Conservation (phyloP, 2,888 invertebrate genomes). For the Baronia brevicornis region DNA sequence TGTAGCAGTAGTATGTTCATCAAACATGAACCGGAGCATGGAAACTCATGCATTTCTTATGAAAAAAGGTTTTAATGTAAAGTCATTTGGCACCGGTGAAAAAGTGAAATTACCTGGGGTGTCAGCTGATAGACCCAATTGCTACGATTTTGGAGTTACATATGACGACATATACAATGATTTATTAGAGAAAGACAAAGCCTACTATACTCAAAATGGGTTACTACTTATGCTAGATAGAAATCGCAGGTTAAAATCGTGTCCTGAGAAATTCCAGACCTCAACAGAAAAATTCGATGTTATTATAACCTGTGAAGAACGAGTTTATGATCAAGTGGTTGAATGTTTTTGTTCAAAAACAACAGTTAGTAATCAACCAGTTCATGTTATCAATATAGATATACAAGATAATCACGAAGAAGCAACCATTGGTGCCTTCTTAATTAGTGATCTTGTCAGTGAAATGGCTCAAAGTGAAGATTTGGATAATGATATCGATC, state of each 20-base stretch:
- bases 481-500: constrained; percentile 98
- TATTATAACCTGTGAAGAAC: constrained; percentile 97
- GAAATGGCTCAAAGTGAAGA: constrained; percentile 93
- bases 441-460: constrained; percentile 96
- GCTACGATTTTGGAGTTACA: constrained; percentile 96
- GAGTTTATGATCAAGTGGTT: constrained; percentile 98
- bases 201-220: constrained; percentile 98
- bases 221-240: constrained; percentile 98
- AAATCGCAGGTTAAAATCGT: constrained; percentile 94
- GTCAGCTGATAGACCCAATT: constrained; percentile 94
- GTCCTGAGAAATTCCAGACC: constrained; percentile 95
- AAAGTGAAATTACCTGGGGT: constrained; percentile 98
- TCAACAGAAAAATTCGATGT: constrained; percentile 94
- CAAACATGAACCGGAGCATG: constrained; percentile 99
- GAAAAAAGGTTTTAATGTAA: constrained; percentile 97
- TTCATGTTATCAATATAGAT: constrained; percentile 98
- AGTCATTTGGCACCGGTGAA: constrained; percentile 95
- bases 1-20: constrained; percentile 98
- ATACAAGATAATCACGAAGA: constrained; percentile 99
- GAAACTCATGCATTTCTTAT: constrained; percentile 98
- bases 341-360: constrained; percentile 92
- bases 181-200: constrained; percentile 90
- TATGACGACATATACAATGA: constrained; percentile 98
- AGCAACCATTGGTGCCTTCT: constrained; percentile 98
- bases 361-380: constrained; percentile 88